A percentile compares a stretch with the other conserved stretches of the same genome.
Evolutionary conservation across 1,140 invertebrate species (phyloP).

Genomic region (Ooceraea biroi): DNA sequence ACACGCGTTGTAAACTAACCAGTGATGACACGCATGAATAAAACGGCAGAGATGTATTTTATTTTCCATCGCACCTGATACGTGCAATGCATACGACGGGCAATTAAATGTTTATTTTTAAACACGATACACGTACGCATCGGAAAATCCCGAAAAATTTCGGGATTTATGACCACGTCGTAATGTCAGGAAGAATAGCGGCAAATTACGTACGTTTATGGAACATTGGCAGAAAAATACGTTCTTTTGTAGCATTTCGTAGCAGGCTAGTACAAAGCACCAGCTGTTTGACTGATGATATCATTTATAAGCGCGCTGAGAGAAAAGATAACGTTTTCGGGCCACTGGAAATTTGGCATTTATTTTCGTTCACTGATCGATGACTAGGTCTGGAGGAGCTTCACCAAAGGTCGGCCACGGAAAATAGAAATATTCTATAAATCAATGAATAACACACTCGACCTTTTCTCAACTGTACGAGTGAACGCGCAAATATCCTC

Average conservation of each 20-base stretch:
- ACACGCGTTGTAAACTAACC: too few species aligned
- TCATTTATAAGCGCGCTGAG: not conserved
- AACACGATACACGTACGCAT: not conserved
- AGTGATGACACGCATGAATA: too few species aligned
- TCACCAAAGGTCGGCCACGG: conserved; percentile 25
- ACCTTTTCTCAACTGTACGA: not conserved
- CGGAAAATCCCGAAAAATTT: not conserved
- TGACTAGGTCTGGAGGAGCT: conserved; percentile 9
- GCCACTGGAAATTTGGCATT: conserved; percentile 30
- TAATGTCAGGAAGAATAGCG: not conserved
- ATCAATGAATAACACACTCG: conserved; percentile 46
- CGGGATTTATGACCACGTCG: not conserved
- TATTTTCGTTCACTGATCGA: conserved; percentile 21
- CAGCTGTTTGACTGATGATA: not conserved
- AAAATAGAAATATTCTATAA: conserved; percentile 43
- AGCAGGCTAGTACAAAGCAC: not conserved
- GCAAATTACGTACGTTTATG: not conserved
- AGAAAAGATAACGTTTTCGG: conserved; percentile 1
- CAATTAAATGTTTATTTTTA: not conserved
- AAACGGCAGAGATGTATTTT: conserved; percentile 27
- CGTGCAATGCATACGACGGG: not conserved
- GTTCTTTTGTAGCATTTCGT: not conserved
- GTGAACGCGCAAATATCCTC: not conserved
- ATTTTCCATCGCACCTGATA: conserved; percentile 7
- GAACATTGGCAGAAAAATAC: too few species aligned